Conservation (phyloP, 2,113 vertebrate species). For the Indicator maculatus region DNA sequence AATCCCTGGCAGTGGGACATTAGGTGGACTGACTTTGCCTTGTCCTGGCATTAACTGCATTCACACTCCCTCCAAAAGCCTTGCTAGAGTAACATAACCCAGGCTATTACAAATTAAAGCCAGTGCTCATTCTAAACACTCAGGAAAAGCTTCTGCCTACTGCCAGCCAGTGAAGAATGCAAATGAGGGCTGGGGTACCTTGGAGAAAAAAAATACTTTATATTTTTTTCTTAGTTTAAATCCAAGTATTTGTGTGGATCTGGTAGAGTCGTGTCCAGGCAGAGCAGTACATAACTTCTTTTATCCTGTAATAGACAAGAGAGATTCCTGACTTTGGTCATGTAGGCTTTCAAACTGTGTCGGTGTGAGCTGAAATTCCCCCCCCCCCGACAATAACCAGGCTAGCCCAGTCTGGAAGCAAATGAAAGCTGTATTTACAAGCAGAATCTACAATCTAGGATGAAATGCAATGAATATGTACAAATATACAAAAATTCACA, state of each 20-base stretch:
- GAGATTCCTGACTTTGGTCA: not conserved
- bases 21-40: too few species aligned
- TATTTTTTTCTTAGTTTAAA: not conserved
- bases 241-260: not conserved
- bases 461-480: too few species aligned
- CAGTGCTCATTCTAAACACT: not conserved
- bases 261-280: not conserved
- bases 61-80: not conserved
- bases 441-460: too few species aligned
- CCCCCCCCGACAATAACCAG: too few species aligned
- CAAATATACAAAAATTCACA: too few species aligned
- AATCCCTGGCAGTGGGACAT: too few species aligned
- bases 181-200: not conserved
- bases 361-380: too few species aligned
- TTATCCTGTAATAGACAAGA: not conserved
- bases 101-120: not conserved
- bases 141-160: not conserved
- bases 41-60: not conserved
- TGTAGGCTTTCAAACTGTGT: not conserved
- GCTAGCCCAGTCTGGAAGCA: too few species aligned
- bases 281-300: not conserved
- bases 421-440: too few species aligned
- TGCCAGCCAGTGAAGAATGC: not conserved
- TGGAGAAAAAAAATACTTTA: not conserved
- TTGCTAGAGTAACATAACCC: not conserved